Evolutionary conservation across 2,888 invertebrate genomes (phyloP), one percentile per base, ranked within the genome.

Genomic region (Eilema griseolum): DNA sequence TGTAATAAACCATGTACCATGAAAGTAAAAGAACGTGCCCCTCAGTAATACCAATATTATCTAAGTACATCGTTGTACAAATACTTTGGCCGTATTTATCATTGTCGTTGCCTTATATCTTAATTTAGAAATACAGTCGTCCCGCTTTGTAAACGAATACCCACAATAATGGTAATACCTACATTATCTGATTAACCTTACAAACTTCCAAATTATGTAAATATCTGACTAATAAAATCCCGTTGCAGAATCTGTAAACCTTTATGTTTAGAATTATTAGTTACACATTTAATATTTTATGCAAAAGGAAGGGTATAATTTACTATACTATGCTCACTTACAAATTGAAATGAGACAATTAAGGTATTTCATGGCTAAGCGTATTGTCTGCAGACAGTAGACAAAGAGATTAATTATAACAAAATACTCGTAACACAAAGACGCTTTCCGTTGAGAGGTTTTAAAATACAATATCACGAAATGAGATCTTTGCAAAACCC

Each of bases 111-210:
- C 52, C 8, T n/a, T n/a, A n/a, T 52, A 52, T 52, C n/a, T n/a
- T 52, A 52, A 52, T 52, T 52, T n/a, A 8, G 52, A 20, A 46
- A 46, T 20, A 46, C 20, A 20, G 41, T 46, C 46, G 20, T 46
- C 46, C 46, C 46, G 46, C 52, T 46, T 52, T 31, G 64, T 62
- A 73, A 72, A 52, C 74, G 28, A 64, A 28, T 64, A 46, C 26
- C 52, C 64, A 64, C 69, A 69, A 67, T 70, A 75, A 74, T 69
- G 61, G 64, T 41, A 26, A 66, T 65, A 61, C 68, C 66, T 72
- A 72, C 76, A 76, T 75, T 79, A 79, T 75, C 76, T 75, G 80
- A 83, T 80, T 79, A 83, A 77, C 63, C 77, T 73, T 69, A 69
- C 56, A 64, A 72, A 61, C 70, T 64, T 64, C 69, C 61, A 41